A percentile compares a stretch with the other conserved stretches of the same genome.
Evolutionary conservation across 2,888 invertebrate genomes (phyloP).

Genomic region (Ornithoptera alexandrae): DNA sequence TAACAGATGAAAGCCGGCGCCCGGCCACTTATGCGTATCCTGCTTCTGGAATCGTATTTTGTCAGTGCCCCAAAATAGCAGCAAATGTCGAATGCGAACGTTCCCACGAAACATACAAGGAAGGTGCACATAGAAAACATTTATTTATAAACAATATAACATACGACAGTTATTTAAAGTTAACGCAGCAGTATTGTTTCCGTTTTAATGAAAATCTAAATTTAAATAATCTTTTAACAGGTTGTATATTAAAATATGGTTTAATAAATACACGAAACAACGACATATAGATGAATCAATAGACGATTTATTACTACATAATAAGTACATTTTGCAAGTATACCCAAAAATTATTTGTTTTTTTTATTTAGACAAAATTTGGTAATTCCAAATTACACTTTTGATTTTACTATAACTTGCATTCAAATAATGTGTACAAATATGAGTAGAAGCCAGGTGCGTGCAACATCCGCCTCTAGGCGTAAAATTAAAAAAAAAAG

Average conservation of each 20-base stretch:
- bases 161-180: not conserved
- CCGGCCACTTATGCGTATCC: conserved; percentile 71
- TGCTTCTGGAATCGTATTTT: conserved; percentile 64
- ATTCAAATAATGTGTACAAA: conserved; percentile 22
- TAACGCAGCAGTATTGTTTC: not conserved
- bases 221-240: too few species aligned
- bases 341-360: too few species aligned
- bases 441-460: conserved; percentile 62
- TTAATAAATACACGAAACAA: too few species aligned
- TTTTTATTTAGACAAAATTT: too few species aligned
- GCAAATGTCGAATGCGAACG: conserved; percentile 38
- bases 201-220: not conserved
- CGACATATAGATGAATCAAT: too few species aligned
- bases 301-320: too few species aligned
- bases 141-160: not conserved
- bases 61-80: conserved; percentile 75
- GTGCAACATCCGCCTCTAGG: conserved; percentile 58
- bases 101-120: conserved; percentile 19
- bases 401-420: conserved; percentile 8
- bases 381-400: not conserved
- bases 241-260: too few species aligned
- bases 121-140: conserved; percentile 5
- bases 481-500: conserved; percentile 53
- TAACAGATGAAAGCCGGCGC: conserved; percentile 72
- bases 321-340: too few species aligned